phyloP scores from a whole-genome alignment of 1,140 invertebrate genomes.

The Eumaeus atala region DNA sequence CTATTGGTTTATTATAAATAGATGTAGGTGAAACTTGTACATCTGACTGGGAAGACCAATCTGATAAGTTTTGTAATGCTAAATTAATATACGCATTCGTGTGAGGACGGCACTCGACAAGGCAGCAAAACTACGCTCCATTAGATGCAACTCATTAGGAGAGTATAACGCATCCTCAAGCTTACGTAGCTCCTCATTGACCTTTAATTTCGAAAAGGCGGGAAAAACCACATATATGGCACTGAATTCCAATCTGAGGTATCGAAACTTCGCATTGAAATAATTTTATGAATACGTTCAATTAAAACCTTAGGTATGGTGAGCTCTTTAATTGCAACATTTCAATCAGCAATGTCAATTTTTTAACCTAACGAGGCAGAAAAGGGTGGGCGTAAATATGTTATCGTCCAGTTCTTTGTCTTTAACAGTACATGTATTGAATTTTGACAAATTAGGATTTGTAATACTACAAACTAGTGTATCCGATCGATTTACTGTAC shows the following conservation, averaged over 20 bases:
- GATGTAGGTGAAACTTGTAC: conserved; percentile 12
- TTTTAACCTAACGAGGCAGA: no score
- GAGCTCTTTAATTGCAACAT: conserved; percentile 15
- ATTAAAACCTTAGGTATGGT: conserved; percentile 1
- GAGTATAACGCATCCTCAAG: conserved; percentile 17
- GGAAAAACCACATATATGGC: conserved; percentile 23
- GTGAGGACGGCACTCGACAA: conserved; percentile 25
- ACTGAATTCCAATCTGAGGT: conserved; percentile 24
- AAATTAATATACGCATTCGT: conserved; percentile 23
- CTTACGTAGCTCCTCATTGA: conserved; percentile 26
- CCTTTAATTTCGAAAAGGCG: conserved; percentile 26
- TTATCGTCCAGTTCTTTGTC: no score
- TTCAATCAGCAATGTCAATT: no score
- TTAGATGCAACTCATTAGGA: conserved; percentile 15
- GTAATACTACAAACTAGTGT: no score
- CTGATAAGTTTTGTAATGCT: conserved; percentile 19
- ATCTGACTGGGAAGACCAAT: conserved; percentile 14
- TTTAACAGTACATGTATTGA: no score
- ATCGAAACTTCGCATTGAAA: conserved; percentile 15
- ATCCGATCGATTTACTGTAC: no score
- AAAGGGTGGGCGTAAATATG: no score
- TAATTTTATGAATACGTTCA: conserved; percentile 12
- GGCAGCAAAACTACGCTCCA: conserved; percentile 29
- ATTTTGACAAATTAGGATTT: no score
- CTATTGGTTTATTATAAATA: conserved; percentile 24